A percentile compares a stretch with the other conserved stretches of the same genome.
Evolutionary conservation across 2,888 invertebrate species (phyloP).

Genomic region (Nephrotoma guestfalica): DNA sequence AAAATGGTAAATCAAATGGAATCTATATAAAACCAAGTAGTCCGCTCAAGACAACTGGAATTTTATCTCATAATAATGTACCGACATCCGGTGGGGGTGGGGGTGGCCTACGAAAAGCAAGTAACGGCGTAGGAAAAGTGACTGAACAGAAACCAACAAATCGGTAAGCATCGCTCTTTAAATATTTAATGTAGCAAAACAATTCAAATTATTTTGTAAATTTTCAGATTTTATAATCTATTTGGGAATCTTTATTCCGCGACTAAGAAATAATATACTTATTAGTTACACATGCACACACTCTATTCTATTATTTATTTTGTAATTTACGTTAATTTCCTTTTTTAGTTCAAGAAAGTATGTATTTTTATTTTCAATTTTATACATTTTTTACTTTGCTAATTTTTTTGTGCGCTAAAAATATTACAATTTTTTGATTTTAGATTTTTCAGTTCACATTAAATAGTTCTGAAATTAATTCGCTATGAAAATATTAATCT

Average conservation of each 20-base stretch:
- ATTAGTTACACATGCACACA: neutral
- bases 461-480: neutral
- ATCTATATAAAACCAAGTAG: constrained; percentile 34
- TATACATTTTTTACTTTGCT: neutral
- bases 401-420: neutral
- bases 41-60: constrained; percentile 25
- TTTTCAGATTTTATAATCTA: neutral
- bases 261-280: neutral
- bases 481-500: neutral
- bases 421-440: neutral
- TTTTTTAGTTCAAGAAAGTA: neutral
- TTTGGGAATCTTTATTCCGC: neutral
- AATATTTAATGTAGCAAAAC: neutral
- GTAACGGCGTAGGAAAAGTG: constrained; percentile 18
- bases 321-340: neutral
- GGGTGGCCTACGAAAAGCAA: constrained; percentile 11
- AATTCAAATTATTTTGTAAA: neutral
- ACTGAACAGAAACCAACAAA: constrained; percentile 12
- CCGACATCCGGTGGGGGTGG: neutral
- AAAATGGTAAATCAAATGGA: neutral
- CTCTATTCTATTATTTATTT: neutral
- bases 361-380: neutral
- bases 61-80: constrained; percentile 20
- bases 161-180: constrained; percentile 7
- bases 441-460: neutral